These are phyloP conservation scores for Bombycilla garrulus DNA, from an alignment of 2,113 vertebrate species.

Conservation along the genomic window DNA sequence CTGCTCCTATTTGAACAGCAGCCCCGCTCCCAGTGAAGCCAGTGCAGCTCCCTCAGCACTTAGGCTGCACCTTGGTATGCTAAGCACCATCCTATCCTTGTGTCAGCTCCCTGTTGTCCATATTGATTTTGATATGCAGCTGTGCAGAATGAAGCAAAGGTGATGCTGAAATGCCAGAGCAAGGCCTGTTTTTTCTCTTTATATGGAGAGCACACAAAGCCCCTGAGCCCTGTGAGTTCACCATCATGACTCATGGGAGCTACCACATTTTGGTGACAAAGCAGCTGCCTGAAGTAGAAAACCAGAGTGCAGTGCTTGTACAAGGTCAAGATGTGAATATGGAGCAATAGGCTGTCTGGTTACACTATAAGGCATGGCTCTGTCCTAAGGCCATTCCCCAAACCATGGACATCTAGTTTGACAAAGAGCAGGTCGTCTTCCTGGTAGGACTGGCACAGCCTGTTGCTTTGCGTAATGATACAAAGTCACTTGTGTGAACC, in stretches of 20 bases:
- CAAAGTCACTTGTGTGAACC: neutral
- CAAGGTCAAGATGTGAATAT: neutral
- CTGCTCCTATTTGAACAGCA: neutral
- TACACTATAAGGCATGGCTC: neutral
- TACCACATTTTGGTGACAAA: neutral
- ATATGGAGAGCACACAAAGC: neutral
- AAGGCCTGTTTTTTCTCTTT: neutral
- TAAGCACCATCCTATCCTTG: neutral
- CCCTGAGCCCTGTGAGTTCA: neutral
- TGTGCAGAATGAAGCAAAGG: neutral
- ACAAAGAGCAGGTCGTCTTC: neutral
- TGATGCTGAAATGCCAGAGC: neutral
- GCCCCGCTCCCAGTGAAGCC: neutral
- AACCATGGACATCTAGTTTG: neutral
- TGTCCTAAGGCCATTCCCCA: neutral
- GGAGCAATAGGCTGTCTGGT: neutral
- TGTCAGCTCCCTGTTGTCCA: neutral
- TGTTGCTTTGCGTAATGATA: neutral
- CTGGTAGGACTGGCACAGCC: neutral
- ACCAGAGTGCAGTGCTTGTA: neutral
- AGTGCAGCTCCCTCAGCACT: neutral
- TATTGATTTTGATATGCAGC: neutral
- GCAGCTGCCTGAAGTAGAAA: neutral
- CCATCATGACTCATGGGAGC: accelerated
- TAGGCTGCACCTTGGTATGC: neutral